Evolutionary conservation across 2,113 vertebrate species (phyloP).

Genomic region (Reinhardtius hippoglossoides): DNA sequence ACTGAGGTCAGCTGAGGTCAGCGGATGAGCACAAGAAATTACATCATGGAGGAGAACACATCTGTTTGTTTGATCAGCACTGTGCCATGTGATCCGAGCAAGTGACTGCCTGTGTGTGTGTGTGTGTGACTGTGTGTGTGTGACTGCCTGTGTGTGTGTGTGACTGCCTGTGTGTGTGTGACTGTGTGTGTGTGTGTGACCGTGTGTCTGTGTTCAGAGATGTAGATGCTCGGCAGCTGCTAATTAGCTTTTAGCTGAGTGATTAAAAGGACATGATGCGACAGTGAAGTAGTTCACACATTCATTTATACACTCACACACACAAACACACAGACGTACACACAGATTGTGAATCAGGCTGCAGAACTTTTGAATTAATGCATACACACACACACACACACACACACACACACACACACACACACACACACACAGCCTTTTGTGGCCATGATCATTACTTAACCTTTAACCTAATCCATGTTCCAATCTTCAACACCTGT

Average conservation of each 20-base stretch:
- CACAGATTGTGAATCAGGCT: no score
- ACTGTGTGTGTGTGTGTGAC: not conserved
- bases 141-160: no score
- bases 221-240: conserved; percentile 26
- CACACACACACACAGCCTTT: conserved; percentile 16
- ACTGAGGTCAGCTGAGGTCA: conserved; percentile 60
- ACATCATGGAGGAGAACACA: conserved; percentile 61
- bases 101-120: not conserved
- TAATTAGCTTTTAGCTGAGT: conserved; percentile 59
- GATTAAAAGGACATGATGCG: conserved; percentile 41
- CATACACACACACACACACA: not conserved
- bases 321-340: conserved; percentile 20
- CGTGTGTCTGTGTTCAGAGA: not conserved
- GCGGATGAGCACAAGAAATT: conserved; percentile 28
- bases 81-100: conserved; percentile 48
- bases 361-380: no score
- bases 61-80: conserved; percentile 74
- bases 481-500: not conserved
- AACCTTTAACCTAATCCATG: not conserved
- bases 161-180: no score
- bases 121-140: not conserved
- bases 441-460: not conserved
- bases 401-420: conserved; percentile 30
- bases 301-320: not conserved
- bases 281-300: conserved; percentile 34